These are phyloP conservation scores for Myotis findleyi DNA, from an alignment of 2,797 vertebrate genomes.

Conservation along the genomic window DNA sequence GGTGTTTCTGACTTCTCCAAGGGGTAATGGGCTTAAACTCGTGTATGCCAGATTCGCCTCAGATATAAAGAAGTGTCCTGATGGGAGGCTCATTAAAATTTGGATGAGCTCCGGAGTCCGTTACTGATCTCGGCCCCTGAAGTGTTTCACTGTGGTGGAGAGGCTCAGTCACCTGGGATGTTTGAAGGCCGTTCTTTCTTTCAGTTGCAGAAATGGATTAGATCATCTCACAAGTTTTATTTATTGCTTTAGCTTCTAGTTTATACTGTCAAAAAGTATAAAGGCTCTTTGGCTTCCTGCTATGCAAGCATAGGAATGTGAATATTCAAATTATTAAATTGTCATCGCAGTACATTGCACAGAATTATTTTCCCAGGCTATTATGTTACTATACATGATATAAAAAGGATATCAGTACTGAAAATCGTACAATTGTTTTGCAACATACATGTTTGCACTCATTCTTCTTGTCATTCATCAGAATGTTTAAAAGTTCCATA, in stretches of 20 bases:
- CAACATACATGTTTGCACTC: neutral
- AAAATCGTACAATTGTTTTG: neutral
- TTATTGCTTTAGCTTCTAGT: neutral
- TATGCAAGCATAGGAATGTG: neutral
- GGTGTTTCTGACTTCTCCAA: constrained; percentile 10
- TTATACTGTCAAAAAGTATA: neutral
- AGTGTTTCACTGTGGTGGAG: neutral
- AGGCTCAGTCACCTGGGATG: constrained; percentile 21
- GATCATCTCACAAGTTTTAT: constrained; percentile 7
- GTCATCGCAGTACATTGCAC: constrained; percentile 15
- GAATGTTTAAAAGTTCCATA: neutral
- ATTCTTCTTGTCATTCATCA: constrained; percentile 25
- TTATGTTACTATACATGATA: neutral
- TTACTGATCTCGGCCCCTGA: constrained; percentile 58
- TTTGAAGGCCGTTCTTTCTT: constrained; percentile 9
- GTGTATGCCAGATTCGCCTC: constrained; percentile 14
- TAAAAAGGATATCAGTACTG: neutral
- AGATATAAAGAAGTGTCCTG: constrained; percentile 23
- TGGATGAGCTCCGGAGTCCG: neutral
- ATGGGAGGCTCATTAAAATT: constrained; percentile 58
- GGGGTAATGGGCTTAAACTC: constrained; percentile 21
- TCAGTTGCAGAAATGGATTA: constrained; percentile 8
- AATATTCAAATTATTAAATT: constrained; percentile 48
- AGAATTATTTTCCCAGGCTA: constrained; percentile 43
- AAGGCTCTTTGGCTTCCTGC: neutral